Evolutionary conservation across 2,113 vertebrate genomes (phyloP), one percentile per base, ranked within the genome.

Genomic region (Osmerus mordax): DNA sequence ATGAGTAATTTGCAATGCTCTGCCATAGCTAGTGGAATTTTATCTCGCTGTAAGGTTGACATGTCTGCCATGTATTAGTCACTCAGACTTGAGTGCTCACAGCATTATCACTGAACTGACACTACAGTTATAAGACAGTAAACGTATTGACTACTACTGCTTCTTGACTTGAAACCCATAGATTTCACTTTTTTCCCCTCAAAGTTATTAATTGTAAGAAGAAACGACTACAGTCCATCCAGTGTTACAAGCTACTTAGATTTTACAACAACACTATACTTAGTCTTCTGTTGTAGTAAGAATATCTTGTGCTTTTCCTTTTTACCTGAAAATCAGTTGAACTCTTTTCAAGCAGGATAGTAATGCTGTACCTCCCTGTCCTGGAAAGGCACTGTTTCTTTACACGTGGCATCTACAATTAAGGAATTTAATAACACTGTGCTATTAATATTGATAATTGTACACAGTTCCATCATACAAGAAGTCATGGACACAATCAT

Each of bases 131-230:
- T 36, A 65, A 78, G 8, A 54, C 74, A 78, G 54, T 83, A 66
- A 77, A 75, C 86, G 83, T 79, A 79, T 77, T 81, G 64, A 72
- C 88, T 85, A 88, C 86, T 87, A 76, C 83, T 85, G 75, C 85
- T 78, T 73, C 77, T 60, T 69, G 21, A 86, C 82, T 82, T 88
- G 86, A 87, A 87, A 72, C 58, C 52, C 41, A 61, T 74, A 74
- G 29, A 18, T 74, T 58, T 52, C 3, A 25, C 59, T 64, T 69
- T 71, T 56, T 60, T 60, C 15, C 78, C 55, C 15, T 56, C 55
- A 18, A 56, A 4, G n/a, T 6, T 19, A 56, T 19, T n/a, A 3
- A 16, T 8, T 16, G 15, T 56, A 56, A 18, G 15, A 56, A 4
- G 15, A 15, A 54, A n/a, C 53, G 69, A 21, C 23, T n/a, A 19